Percentiles rank a stretch among this genome's conserved stretches.
Evolutionary conservation across 2,888 invertebrate species (phyloP).

Genomic region (Neoascia interrupta): DNA sequence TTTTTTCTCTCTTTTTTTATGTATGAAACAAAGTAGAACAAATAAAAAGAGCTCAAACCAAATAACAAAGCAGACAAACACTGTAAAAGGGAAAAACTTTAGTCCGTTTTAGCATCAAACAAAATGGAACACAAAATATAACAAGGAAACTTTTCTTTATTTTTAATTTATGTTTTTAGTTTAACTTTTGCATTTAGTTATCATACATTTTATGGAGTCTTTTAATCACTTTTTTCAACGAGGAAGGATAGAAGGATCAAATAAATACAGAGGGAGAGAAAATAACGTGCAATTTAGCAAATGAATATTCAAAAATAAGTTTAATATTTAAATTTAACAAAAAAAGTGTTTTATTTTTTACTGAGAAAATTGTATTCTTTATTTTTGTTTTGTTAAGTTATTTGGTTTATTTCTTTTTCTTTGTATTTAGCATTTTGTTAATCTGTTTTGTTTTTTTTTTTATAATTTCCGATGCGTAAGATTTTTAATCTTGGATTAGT

Average conservation of each 20-base stretch:
- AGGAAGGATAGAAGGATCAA: background rate
- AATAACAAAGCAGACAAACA: background rate
- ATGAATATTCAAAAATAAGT: constrained; percentile 3
- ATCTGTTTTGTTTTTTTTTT: constrained; percentile 10
- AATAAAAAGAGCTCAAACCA: background rate
- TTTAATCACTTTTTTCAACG: background rate
- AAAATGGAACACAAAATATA: no score
- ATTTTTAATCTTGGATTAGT: constrained; percentile 7
- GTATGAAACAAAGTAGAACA: no score
- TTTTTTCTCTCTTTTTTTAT: no score
- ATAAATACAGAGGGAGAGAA: background rate
- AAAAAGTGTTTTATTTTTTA: no score
- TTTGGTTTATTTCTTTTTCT: constrained; percentile 54
- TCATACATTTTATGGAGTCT: constrained; percentile 2
- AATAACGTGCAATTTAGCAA: constrained; percentile 14
- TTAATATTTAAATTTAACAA: no score
- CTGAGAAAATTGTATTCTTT: constrained; percentile 14
- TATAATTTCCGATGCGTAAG: constrained; percentile 7
- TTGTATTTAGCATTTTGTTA: constrained; percentile 63
- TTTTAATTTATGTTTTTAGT: constrained; percentile 1
- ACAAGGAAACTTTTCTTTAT: no score
- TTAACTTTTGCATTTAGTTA: constrained; percentile 14
- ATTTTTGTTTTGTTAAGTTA: constrained; percentile 2
- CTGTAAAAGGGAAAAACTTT: background rate
- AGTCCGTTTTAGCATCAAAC: no score